A percentile compares a stretch with the other conserved stretches of the same genome.
Conservation (phyloP, 2,113 vertebrate species). For the Pandion haliaetus region DNA sequence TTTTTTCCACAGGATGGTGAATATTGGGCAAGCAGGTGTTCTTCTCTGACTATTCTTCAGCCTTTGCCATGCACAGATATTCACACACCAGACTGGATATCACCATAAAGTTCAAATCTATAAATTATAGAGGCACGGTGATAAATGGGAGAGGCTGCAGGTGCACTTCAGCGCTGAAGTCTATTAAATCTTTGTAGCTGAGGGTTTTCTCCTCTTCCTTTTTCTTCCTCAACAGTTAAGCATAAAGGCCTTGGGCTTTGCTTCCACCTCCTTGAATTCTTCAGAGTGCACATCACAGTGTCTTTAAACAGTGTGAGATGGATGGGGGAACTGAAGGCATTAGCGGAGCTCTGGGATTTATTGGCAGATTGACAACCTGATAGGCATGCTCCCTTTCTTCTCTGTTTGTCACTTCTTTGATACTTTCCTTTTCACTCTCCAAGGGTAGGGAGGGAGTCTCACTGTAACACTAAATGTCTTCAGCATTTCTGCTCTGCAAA, state of each 20-base stretch:
- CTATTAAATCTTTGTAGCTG: background rate
- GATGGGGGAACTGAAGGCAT: constrained; percentile 20
- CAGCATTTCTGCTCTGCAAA: background rate
- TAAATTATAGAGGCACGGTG: background rate
- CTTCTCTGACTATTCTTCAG: background rate
- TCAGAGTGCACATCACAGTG: constrained; percentile 34
- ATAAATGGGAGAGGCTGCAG: constrained; percentile 3
- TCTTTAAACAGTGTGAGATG: constrained; percentile 37
- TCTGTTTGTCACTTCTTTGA: constrained; percentile 38
- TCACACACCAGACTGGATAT: background rate
- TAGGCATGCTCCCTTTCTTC: constrained; percentile 38
- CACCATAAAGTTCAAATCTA: background rate
- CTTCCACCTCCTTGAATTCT: constrained; percentile 49
- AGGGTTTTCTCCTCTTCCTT: constrained; percentile 12
- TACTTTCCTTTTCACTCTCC: constrained; percentile 18
- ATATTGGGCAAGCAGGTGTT: background rate
- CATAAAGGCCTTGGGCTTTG: constrained; percentile 35
- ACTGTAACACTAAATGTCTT: background rate
- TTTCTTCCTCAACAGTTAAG: constrained; percentile 13
- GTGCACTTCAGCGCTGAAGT: background rate
- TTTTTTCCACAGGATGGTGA: background rate
- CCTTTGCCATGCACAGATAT: background rate
- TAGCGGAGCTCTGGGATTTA: constrained; percentile 45
- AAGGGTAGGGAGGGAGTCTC: background rate
- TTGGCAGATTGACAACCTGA: constrained; percentile 59